Evolutionary conservation across 1,140 invertebrate species (phyloP).

Genomic region (Drosophila repletoides): DNA sequence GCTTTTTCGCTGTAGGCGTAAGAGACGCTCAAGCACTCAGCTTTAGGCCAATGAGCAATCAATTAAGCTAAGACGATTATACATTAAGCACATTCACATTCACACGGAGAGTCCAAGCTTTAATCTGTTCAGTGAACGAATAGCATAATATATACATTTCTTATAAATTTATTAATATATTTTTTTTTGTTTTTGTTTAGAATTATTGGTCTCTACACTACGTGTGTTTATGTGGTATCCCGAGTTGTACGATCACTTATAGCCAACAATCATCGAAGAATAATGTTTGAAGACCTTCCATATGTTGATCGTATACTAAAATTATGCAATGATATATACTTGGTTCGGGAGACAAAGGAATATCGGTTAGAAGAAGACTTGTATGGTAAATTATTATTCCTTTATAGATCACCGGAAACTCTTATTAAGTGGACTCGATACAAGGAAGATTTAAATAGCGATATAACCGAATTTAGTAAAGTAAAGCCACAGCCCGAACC

Average conservation of each 20-base stretch:
- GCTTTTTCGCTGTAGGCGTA: too few species aligned
- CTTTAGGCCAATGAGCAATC: too few species aligned
- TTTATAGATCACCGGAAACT: conserved; percentile 98
- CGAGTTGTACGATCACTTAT: conserved; percentile 90
- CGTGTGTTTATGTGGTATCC: conserved; percentile 95
- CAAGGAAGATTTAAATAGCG: conserved; percentile 57
- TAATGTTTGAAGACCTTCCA: conserved; percentile 98
- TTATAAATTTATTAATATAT: background rate
- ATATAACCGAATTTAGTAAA: too few species aligned
- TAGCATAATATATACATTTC: too few species aligned
- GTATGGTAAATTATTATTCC: conserved; percentile 98
- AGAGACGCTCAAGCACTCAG: too few species aligned
- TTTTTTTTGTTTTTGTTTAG: conserved; percentile 84
- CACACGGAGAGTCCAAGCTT: too few species aligned
- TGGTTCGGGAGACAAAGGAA: conserved; percentile 97
- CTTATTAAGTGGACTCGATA: conserved; percentile 94
- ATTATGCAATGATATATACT: conserved; percentile 97
- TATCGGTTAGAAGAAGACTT: conserved; percentile 98
- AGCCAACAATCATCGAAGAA: conserved; percentile 91
- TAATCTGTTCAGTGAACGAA: too few species aligned
- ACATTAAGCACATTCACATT: too few species aligned
- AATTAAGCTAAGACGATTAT: too few species aligned
- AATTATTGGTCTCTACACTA: conserved; percentile 98
- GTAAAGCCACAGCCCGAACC: too few species aligned
- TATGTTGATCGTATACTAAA: conserved; percentile 97